Evolutionary conservation across 2,888 invertebrate species (phyloP), one percentile per base, ranked within the genome.

Genomic region (Strigamia transsilvanica): DNA sequence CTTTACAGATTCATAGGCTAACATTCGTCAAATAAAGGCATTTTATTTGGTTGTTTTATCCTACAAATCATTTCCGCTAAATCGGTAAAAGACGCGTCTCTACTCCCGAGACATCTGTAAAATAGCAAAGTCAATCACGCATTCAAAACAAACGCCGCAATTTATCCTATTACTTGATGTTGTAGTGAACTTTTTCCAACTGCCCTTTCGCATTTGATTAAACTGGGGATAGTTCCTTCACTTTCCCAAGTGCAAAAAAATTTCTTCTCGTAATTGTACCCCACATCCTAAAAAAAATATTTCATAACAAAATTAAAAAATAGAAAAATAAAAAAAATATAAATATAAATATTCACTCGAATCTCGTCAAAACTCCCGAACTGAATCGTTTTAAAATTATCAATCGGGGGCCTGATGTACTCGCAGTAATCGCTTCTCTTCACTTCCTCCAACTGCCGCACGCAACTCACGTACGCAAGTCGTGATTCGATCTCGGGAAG

Each of bases 361-460:
- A 99, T 98, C 89, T 98, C 98, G 89, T 99, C 98, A 88, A 98
- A 99, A 87, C 94, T 94, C 0, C 96, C 94, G 89, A 99, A 99
- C 87, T 99, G 99, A 12, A 99, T 90, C 0, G 99, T 99, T 87
- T 95, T 96, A 90, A 95, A 99, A 86, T 94, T 93, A 88, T 99
- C 99, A 85, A 99, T 99, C 0, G 99, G 98, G 3, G 99, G 99
- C 0, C 99, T 92, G 85, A 99, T 95, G 89, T 99, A 99, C 87
- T 98, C 96, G 89, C 98, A 99, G 88, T 98, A 99, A 88, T 97
- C 96, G 6, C 97, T 97, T 85, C 92, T 94, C 88, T 99, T 99
- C 80, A 98, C 97, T 89, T 96, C 95, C 93, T 99, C 99, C 84
- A 99, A 89, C 87, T 99, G 98, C 83, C 97, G 91, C 3, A 99